phyloP scores from a whole-genome alignment of 2,797 vertebrate species.

The Fratercula arctica region DNA sequence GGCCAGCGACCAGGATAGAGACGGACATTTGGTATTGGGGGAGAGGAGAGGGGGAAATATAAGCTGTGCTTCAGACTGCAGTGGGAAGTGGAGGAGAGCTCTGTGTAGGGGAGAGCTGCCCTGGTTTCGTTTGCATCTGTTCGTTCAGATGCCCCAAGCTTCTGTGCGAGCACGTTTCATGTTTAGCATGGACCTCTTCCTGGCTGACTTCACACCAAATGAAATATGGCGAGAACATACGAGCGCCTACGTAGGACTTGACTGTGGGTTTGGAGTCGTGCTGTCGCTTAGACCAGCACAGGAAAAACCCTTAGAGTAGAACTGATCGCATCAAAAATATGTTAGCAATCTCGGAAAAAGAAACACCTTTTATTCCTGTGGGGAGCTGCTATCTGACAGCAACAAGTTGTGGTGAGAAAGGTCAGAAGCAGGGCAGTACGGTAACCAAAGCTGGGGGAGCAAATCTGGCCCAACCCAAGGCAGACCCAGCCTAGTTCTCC shows the following conservation, averaged over 20 bases:
- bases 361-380: slow-evolving; percentile 50
- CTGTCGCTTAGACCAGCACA: background rate
- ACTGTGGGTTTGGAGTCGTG: background rate
- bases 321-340: background rate
- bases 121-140: background rate
- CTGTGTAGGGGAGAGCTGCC: background rate
- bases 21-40: background rate
- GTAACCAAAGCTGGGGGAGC: background rate
- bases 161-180: background rate
- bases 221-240: background rate
- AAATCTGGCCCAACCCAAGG: background rate
- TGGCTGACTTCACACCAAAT: background rate
- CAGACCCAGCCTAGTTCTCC: slow-evolving; percentile 48
- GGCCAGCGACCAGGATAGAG: accelerated
- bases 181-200: background rate
- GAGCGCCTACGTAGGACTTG: background rate
- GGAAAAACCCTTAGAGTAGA: background rate
- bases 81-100: background rate
- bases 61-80: background rate
- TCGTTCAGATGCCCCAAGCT: background rate
- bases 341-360: slow-evolving; percentile 18
- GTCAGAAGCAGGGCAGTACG: background rate
- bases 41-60: background rate
- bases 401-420: background rate
- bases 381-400: background rate